A percentile compares a stretch with the other conserved stretches of the same genome.
These are phyloP conservation scores for Drosophila albomicans DNA, from an alignment of 1,140 invertebrate species.

Conservation along the genomic window DNA sequence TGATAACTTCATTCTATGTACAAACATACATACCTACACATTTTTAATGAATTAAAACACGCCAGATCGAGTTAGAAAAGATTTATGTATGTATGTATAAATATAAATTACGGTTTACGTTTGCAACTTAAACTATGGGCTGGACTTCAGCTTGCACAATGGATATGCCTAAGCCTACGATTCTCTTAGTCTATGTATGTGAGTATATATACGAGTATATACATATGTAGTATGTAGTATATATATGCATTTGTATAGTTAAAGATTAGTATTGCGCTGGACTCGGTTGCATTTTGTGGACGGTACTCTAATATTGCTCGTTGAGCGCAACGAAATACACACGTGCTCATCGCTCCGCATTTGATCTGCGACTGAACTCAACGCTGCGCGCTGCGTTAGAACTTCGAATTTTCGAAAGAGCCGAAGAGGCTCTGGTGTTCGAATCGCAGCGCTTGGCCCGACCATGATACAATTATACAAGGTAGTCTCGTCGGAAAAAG, in stretches of 20 bases:
- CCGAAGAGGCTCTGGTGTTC: too few relatives aligned
- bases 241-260: neutral
- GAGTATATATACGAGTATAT: neutral
- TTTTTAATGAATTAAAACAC: too few relatives aligned
- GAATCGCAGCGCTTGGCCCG: too few relatives aligned
- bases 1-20: too few relatives aligned
- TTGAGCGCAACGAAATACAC: too few relatives aligned
- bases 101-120: constrained; percentile 30
- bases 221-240: neutral
- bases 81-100: neutral
- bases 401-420: too few relatives aligned
- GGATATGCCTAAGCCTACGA: too few relatives aligned
- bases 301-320: neutral
- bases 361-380: too few relatives aligned
- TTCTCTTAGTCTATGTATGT: constrained; percentile 27
- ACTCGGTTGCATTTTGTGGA: constrained; percentile 10
- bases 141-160: constrained; percentile 52
- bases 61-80: constrained; percentile 1
- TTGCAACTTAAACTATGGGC: constrained; percentile 41
- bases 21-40: neutral
- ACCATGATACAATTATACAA: too few relatives aligned
- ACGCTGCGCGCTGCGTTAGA: too few relatives aligned
- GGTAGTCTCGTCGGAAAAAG: too few relatives aligned
- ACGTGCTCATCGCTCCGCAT: too few relatives aligned
- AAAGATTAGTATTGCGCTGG: constrained; percentile 2